Percentiles rank a stretch among this genome's conserved stretches.
Evolutionary conservation across 2,888 invertebrate species (phyloP).

Genomic region (Merodon equestris): DNA sequence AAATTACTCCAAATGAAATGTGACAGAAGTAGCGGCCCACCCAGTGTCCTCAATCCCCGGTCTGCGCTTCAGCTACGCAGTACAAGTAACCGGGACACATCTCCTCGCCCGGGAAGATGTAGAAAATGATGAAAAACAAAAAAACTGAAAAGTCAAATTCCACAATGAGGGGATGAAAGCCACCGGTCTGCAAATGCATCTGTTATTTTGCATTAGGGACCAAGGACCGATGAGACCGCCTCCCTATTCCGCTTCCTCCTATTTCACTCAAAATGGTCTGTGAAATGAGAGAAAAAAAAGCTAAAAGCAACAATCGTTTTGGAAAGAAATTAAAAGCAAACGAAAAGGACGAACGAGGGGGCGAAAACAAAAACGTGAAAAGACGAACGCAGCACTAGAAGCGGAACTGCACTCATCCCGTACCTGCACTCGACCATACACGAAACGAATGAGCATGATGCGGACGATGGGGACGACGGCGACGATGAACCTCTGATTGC

Average conservation of each 20-base stretch:
- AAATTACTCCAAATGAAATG: constrained; percentile 27
- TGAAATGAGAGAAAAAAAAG: not conserved
- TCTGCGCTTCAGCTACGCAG: constrained; percentile 12
- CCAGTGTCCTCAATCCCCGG: not conserved
- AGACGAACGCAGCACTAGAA: not conserved
- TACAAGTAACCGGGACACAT: constrained; percentile 11
- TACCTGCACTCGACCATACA: constrained; percentile 32
- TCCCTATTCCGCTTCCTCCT: not conserved
- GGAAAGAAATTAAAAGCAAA: constrained; percentile 35
- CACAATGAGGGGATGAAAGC: constrained; percentile 7
- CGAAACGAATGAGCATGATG: constrained; percentile 36
- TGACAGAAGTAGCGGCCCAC: constrained; percentile 7
- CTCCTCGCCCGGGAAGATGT: constrained; percentile 19
- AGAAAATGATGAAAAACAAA: constrained; percentile 17
- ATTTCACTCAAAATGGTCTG: constrained; percentile 5
- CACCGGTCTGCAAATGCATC: constrained; percentile 39
- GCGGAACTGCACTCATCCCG: constrained; percentile 36
- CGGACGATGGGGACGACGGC: constrained; percentile 15
- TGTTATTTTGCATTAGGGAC: constrained; percentile 51
- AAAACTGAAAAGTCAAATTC: constrained; percentile 19
- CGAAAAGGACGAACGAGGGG: not conserved
- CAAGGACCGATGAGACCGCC: not conserved
- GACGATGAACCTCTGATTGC: constrained; percentile 30
- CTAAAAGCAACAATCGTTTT: constrained; percentile 12
- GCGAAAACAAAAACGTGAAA: too few species aligned